These are phyloP conservation scores for Caligus rogercresseyi DNA, from an alignment of 1,140 invertebrate genomes.

Conservation along the genomic window DNA sequence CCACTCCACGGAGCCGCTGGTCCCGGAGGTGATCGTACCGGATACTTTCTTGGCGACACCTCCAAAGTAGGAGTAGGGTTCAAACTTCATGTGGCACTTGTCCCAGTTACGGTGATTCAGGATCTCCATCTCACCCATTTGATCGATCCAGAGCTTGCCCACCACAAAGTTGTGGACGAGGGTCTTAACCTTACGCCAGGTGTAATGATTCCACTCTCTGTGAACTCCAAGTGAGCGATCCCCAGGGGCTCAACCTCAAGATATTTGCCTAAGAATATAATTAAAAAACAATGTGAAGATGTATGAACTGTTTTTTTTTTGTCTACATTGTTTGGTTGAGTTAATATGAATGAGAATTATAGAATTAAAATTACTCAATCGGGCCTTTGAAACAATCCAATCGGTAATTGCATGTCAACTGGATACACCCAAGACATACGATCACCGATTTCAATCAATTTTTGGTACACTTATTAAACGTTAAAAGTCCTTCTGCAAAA, in stretches of 20 bases:
- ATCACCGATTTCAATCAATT: too few species aligned
- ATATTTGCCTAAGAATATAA: slow-evolving; percentile 7
- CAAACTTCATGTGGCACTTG: slow-evolving; percentile 86
- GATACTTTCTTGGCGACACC: slow-evolving; percentile 75
- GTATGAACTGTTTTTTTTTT: too few species aligned
- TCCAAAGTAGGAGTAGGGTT: slow-evolving; percentile 93
- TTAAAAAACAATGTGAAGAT: too few species aligned
- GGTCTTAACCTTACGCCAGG: slow-evolving; percentile 93
- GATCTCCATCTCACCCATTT: slow-evolving; percentile 97
- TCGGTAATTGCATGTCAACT: too few species aligned
- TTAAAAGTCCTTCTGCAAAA: too few species aligned
- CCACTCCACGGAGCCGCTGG: slow-evolving; percentile 36
- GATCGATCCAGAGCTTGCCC: slow-evolving; percentile 97
- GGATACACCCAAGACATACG: too few species aligned
- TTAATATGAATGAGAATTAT: too few species aligned
- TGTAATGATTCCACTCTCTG: slow-evolving; percentile 60
- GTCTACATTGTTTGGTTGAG: too few species aligned
- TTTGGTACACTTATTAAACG: too few species aligned
- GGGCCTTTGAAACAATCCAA: too few species aligned
- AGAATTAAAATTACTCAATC: too few species aligned
- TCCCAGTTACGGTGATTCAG: slow-evolving; percentile 67
- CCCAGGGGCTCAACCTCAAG: slow-evolving; percentile 35
- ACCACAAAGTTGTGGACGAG: slow-evolving; percentile 99
- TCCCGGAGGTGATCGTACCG: neutral
- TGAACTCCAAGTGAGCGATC: slow-evolving; percentile 59